Evolutionary conservation across 2,888 invertebrate species (phyloP), one percentile per base, ranked within the genome.

Genomic region (Lithodes maja): DNA sequence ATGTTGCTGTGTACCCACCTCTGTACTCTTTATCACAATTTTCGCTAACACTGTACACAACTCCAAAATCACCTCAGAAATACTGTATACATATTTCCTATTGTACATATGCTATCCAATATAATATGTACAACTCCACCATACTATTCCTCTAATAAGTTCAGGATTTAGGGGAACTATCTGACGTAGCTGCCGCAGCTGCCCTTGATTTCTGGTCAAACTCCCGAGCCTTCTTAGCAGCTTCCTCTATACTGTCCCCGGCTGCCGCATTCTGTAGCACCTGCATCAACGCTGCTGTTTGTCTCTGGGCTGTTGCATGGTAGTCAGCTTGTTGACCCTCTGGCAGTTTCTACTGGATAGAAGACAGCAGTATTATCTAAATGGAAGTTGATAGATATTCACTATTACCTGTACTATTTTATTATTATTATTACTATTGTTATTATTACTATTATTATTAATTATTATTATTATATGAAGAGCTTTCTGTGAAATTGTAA

Each of bases 181-280:
- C 33, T 33, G 61, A 61, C 61, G 5, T 61, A 61, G 61, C 7
- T 7, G 61, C 61, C 12, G 61, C 7, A 7, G 61, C 7, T 61
- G 12, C 49, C 7, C 12, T 3, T 33, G 55, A 17, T 61, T 80
- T 80, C 61, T 85, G 68, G 7, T 17, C 15, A 9, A 79, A 49
- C 33, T 71, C 69, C 69, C 71, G 61, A 9, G 75, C 53, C 61
- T 86, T 85, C 55, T 17, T 83, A 3, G 77, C 49, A 49, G 89
- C 85, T 69, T 33, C 71, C 61, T 78, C 82, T 50, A 85, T 85
- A 49, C 69, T 68, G 12, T 85, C 83, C 50, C 89, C 89, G 3
- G 69, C 85, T 55, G 89, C 75, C 9, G 74, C 75, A 61, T 79
- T 81, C 78, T 83, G 82, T 83, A 89, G 50, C 5, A 89, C 55